A percentile compares a stretch with the other conserved stretches of the same genome.
These are phyloP conservation scores for Hippoglossus stenolepis DNA, from an alignment of 2,113 vertebrate genomes.

Conservation along the genomic window DNA sequence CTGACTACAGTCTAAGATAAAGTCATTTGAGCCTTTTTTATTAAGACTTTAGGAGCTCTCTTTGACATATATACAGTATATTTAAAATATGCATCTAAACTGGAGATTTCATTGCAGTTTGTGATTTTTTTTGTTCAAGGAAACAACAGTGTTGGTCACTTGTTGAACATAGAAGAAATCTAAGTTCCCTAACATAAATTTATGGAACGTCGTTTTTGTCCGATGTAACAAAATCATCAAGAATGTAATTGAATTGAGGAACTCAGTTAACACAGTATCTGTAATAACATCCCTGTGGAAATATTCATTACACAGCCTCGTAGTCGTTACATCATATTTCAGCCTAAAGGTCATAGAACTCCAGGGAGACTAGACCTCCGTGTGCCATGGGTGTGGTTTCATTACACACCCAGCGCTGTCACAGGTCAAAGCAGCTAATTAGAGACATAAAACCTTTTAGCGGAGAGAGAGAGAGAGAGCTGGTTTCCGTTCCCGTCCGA, in stretches of 20 bases:
- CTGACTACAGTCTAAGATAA: too few relatives aligned
- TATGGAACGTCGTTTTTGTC: not conserved
- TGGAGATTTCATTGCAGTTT: too few relatives aligned
- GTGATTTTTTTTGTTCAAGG: too few relatives aligned
- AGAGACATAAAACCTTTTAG: constrained; percentile 19
- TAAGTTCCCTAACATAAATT: too few relatives aligned
- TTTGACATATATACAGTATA: too few relatives aligned
- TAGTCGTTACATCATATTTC: constrained; percentile 6
- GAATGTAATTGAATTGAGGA: not conserved
- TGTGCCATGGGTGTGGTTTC: constrained; percentile 30
- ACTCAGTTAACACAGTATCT: not conserved
- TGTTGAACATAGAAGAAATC: too few relatives aligned
- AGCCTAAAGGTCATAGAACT: constrained; percentile 22
- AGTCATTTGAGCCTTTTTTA: too few relatives aligned
- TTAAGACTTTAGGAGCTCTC: too few relatives aligned
- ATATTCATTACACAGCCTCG: not conserved
- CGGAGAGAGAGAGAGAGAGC: not conserved
- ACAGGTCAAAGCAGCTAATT: constrained; percentile 41
- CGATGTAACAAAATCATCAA: not conserved
- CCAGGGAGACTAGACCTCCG: not conserved
- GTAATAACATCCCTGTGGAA: not conserved
- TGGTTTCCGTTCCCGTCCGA: not conserved
- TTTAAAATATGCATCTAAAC: too few relatives aligned
- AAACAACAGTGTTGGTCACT: too few relatives aligned
- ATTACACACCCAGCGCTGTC: constrained; percentile 10